Conservation (phyloP, 2,797 vertebrate genomes). For the Centropyge bicolor region DNA sequence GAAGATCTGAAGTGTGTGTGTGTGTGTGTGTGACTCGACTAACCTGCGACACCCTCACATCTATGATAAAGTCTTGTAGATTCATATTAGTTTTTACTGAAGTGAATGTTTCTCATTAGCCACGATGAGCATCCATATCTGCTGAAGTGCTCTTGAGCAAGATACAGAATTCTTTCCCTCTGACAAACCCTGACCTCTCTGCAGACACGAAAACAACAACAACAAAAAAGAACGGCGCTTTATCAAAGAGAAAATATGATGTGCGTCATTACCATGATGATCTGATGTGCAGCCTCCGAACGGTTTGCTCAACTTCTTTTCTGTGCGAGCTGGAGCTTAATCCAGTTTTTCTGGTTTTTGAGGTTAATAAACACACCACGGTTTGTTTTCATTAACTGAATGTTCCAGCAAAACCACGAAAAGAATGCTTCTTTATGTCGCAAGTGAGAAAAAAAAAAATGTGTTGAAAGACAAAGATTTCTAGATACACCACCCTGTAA, state of each 20-base stretch:
- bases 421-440: slow-evolving; percentile 60
- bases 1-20: background rate
- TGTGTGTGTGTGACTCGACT: background rate
- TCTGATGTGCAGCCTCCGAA: slow-evolving; percentile 50
- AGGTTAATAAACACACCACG: slow-evolving; percentile 47
- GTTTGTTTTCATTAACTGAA: slow-evolving; percentile 71
- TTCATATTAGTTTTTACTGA: background rate
- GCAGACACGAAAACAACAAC: background rate
- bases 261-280: slow-evolving; percentile 10
- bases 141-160: background rate
- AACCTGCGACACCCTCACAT: background rate
- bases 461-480: slow-evolving; percentile 66
- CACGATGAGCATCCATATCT: background rate
- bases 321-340: slow-evolving; percentile 25
- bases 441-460: slow-evolving; percentile 55
- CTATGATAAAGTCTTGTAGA: background rate
- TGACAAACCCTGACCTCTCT: background rate
- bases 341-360: slow-evolving; percentile 79
- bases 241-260: slow-evolving; percentile 14
- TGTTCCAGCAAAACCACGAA: slow-evolving; percentile 67
- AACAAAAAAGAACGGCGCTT: background rate
- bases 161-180: background rate
- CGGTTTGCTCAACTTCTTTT: slow-evolving; percentile 20
- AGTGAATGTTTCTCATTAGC: background rate
- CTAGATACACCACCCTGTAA: slow-evolving; percentile 39